Percentiles rank a stretch among this genome's conserved stretches.
Conservation (phyloP, 2,113 vertebrate genomes). For the Fukomys damarensis region DNA sequence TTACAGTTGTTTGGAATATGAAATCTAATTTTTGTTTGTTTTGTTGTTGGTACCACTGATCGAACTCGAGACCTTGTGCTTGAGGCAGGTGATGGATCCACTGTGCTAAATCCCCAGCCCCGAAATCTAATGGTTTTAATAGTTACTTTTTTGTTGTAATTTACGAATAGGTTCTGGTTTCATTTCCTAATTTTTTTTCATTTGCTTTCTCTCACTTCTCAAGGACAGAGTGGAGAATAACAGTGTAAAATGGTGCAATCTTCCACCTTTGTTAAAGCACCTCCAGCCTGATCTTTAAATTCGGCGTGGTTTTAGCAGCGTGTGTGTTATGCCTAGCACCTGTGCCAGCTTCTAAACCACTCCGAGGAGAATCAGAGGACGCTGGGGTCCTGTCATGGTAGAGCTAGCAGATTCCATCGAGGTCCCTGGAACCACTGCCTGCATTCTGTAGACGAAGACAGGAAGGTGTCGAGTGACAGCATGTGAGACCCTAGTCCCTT, state of each 20-base stretch:
- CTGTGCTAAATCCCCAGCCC: too few species aligned
- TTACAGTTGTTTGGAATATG: neutral
- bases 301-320: neutral
- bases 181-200: slow-evolving; percentile 18
- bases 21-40: too few species aligned
- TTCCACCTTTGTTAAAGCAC: neutral
- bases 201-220: neutral
- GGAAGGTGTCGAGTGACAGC: neutral
- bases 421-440: neutral
- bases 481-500: neutral
- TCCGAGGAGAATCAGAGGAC: neutral
- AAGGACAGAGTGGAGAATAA: neutral
- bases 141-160: slow-evolving; percentile 1
- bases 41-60: too few species aligned
- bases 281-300: neutral
- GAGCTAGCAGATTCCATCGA: neutral
- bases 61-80: too few species aligned
- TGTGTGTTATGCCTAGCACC: neutral
- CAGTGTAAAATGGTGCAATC: neutral
- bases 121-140: neutral
- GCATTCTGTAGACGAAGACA: neutral
- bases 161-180: neutral
- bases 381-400: neutral
- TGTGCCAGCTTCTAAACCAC: neutral
- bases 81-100: too few species aligned